Conservation (phyloP, 2,113 vertebrate genomes). For the Crypturellus undulatus region DNA sequence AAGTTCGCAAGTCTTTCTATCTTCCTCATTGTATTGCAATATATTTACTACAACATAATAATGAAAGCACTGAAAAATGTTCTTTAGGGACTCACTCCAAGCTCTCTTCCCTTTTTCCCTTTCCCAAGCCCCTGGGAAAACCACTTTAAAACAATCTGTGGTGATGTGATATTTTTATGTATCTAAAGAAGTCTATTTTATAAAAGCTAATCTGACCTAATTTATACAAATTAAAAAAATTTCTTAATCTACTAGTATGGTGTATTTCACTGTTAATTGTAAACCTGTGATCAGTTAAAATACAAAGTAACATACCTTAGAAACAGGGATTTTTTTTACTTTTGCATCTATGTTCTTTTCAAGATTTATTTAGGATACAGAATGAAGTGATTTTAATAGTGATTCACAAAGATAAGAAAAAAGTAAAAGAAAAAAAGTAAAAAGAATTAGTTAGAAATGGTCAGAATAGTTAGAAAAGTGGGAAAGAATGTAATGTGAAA, state of each 20-base stretch:
- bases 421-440: background rate
- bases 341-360: background rate
- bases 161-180: slow-evolving; percentile 44
- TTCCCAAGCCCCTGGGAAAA: slow-evolving; percentile 24
- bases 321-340: background rate
- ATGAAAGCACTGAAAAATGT: background rate
- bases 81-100: slow-evolving; percentile 29
- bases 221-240: slow-evolving; percentile 5
- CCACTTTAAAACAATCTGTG: slow-evolving; percentile 45
- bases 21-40: background rate
- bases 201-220: slow-evolving; percentile 37
- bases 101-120: background rate
- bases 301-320: background rate
- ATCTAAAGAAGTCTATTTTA: slow-evolving; percentile 42
- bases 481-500: background rate
- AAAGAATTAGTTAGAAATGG: accelerated
- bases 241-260: background rate
- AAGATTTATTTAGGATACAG: background rate
- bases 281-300: background rate
- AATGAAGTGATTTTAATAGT: background rate
- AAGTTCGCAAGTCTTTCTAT: background rate
- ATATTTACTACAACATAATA: slow-evolving; percentile 26
- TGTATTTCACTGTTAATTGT: background rate
- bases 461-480: background rate
- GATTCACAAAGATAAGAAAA: background rate